Percentiles rank a stretch among this genome's conserved stretches.
Conservation (phyloP, 2,797 vertebrate species). For the Neosilurus mollespiculum region DNA sequence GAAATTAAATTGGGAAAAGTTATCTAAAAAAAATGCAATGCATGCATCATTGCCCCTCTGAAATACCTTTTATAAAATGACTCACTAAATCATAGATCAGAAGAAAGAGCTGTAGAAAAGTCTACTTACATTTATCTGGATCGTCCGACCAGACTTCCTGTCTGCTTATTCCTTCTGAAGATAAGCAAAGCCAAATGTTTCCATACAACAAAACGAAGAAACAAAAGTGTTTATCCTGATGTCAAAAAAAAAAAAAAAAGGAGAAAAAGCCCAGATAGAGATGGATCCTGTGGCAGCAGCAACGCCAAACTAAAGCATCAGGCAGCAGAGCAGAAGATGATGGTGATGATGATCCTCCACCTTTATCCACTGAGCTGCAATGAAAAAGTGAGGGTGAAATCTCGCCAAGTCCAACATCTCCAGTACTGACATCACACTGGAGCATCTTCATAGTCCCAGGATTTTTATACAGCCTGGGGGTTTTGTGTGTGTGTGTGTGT, state of each 20-base stretch:
- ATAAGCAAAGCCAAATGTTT: conserved; percentile 64
- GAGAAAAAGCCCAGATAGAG: not conserved
- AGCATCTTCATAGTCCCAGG: conserved; percentile 74
- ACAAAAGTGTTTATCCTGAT: conserved; percentile 62
- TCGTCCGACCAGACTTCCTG: conserved; percentile 51
- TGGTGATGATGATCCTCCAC: conserved; percentile 57
- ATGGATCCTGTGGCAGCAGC: conserved; percentile 19
- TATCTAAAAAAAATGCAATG: not conserved
- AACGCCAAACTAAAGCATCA: conserved; percentile 69
- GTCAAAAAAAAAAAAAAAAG: conserved; percentile 45
- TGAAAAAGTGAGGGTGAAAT: conserved; percentile 54
- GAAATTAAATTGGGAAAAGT: not conserved
- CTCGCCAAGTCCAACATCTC: conserved; percentile 79
- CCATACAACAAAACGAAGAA: conserved; percentile 58
- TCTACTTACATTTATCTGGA: conserved; percentile 47
- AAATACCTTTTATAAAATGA: not conserved
- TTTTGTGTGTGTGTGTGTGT: conserved; percentile 57
- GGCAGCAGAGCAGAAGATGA: conserved; percentile 60
- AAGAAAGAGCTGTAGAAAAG: conserved; percentile 15
- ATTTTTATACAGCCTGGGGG: conserved; percentile 71
- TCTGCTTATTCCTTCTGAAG: conserved; percentile 61
- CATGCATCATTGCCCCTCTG: not conserved
- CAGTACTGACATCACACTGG: conserved; percentile 76
- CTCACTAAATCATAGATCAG: conserved; percentile 10
- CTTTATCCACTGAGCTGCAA: conserved; percentile 69